These are phyloP conservation scores for Trachops cirrhosus DNA, from an alignment of 2,797 vertebrate species.

Conservation along the genomic window DNA sequence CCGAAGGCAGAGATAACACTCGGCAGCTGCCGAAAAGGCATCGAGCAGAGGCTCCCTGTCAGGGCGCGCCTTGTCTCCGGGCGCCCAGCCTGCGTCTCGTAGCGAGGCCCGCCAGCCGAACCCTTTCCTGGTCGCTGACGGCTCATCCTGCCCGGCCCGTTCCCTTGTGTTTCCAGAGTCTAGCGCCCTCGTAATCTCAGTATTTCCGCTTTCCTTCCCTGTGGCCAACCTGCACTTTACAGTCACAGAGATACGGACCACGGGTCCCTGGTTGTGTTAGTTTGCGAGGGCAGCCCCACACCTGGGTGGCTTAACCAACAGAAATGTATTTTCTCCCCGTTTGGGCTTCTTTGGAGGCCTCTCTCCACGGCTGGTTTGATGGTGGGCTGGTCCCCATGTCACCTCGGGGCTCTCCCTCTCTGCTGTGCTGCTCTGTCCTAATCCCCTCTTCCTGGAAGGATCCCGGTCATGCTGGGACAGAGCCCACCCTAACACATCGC, in stretches of 20 bases:
- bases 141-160: not conserved
- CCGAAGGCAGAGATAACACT: slow-evolving; percentile 72
- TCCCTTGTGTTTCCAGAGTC: not conserved
- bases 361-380: not conserved
- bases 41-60: slow-evolving; percentile 22
- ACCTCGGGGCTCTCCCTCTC: rapidly evolving
- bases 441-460: not conserved
- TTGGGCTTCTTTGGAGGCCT: not conserved
- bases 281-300: not conserved
- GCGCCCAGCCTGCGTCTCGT: not conserved
- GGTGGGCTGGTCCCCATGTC: not conserved
- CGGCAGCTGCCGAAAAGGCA: slow-evolving; percentile 62
- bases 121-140: not conserved
- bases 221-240: not conserved
- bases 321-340: not conserved
- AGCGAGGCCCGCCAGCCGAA: not conserved
- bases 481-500: not conserved
- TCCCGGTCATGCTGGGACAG: not conserved
- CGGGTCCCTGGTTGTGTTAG: rapidly evolving
- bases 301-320: not conserved
- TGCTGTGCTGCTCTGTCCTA: not conserved
- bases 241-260: not conserved
- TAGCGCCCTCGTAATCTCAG: not conserved
- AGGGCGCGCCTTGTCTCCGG: slow-evolving; percentile 6
- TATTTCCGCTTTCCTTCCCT: not conserved